Evolutionary conservation across 2,888 invertebrate genomes (phyloP).

Genomic region (Tubulanus polymorphus): DNA sequence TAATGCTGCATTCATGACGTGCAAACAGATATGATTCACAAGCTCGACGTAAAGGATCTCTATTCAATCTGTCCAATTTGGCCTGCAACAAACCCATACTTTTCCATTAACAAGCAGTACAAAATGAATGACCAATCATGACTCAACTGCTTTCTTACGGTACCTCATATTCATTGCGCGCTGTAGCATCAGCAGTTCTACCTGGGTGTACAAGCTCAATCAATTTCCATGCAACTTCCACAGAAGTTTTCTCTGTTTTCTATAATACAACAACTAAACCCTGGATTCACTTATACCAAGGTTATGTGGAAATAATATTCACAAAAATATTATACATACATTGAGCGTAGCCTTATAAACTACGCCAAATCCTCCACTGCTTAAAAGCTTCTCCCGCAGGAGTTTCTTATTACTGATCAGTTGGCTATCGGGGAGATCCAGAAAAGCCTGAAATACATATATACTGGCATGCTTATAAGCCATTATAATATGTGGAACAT

Average conservation of each 20-base stretch:
- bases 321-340: too few species aligned
- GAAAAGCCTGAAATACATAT: constrained; percentile 60
- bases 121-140: too few species aligned
- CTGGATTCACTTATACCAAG: too few species aligned
- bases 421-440: constrained; percentile 79
- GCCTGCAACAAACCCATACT: constrained; percentile 1
- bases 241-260: too few species aligned
- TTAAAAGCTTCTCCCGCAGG: constrained; percentile 65
- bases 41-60: constrained; percentile 85
- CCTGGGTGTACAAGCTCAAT: too few species aligned
- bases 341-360: constrained; percentile 72
- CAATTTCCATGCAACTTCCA: too few species aligned
- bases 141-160: constrained; percentile 77
- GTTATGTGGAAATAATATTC: too few species aligned
- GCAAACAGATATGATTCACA: constrained; percentile 96
- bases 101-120: background rate
- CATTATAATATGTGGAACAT: too few species aligned
- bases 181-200: too few species aligned
- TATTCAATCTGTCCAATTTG: constrained; percentile 66
- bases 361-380: constrained; percentile 97
- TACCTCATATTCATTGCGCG: constrained; percentile 26
- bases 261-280: too few species aligned
- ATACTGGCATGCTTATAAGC: too few species aligned
- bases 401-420: constrained; percentile 76
- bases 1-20: constrained; percentile 86